Conservation (phyloP, 2,888 invertebrate species). For the Neocrepidodera transversa region DNA sequence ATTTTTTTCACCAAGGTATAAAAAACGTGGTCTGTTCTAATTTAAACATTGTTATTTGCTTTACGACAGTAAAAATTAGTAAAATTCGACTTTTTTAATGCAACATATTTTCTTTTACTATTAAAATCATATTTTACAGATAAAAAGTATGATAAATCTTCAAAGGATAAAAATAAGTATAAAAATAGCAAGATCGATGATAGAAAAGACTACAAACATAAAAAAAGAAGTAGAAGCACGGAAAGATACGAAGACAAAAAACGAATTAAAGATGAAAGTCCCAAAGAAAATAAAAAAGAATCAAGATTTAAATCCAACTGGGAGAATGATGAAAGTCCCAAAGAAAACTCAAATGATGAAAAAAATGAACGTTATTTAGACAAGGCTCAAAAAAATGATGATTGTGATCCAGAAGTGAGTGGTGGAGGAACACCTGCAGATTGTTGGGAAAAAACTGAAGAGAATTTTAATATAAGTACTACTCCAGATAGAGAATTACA, state of each 20-base stretch:
- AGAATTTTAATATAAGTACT: not conserved
- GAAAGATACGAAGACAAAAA: conserved; percentile 35
- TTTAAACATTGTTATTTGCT: too few species aligned
- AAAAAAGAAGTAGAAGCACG: conserved; percentile 27
- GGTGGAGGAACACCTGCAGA: not conserved
- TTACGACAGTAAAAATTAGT: too few species aligned
- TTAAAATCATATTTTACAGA: not conserved
- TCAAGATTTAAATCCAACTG: not conserved
- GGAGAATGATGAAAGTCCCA: conserved; percentile 10
- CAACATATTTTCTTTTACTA: too few species aligned
- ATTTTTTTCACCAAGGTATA: too few species aligned
- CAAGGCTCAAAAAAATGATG: not conserved
- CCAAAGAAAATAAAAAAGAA: not conserved
- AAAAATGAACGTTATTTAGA: not conserved
- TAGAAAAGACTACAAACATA: conserved; percentile 18
- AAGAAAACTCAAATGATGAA: not conserved
- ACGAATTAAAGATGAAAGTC: conserved; percentile 25
- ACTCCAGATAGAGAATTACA: not conserved
- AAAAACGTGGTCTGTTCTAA: too few species aligned
- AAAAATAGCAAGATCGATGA: conserved; percentile 10
- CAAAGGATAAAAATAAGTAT: conserved; percentile 12
- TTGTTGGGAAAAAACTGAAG: not conserved
- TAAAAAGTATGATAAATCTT: conserved; percentile 13
- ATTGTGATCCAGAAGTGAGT: not conserved
- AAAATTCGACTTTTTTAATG: too few species aligned